Conservation (phyloP, 2,888 invertebrate species). For the Lithophane leautieri region DNA sequence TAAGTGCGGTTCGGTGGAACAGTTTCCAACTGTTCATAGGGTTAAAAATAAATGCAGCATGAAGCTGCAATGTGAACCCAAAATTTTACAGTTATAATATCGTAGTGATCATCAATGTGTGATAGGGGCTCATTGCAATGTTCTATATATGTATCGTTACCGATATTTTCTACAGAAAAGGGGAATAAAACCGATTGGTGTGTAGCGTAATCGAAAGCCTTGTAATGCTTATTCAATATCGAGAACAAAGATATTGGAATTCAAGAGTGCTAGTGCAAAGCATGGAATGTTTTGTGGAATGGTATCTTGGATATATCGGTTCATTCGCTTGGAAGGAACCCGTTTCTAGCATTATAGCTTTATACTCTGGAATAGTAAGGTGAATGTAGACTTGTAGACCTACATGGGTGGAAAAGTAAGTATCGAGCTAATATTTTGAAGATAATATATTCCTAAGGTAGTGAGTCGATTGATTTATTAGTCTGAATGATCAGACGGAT, state of each 20-base stretch:
- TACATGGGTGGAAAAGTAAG: not conserved
- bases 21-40: not conserved
- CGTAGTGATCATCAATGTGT: not conserved
- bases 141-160: constrained; percentile 7
- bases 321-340: constrained; percentile 24
- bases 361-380: not conserved
- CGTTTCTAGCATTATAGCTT: not conserved
- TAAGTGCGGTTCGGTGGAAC: too few relatives aligned
- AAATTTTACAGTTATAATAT: not conserved
- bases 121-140: not conserved
- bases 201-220: constrained; percentile 18
- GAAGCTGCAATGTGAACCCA: not conserved
- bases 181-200: constrained; percentile 39
- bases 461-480: constrained; percentile 6
- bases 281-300: constrained; percentile 31
- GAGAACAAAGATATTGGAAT: constrained; percentile 43
- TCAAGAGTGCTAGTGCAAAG: constrained; percentile 4
- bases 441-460: constrained; percentile 4
- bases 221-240: constrained; percentile 56
- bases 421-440: constrained; percentile 1
- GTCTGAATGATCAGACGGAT: not conserved
- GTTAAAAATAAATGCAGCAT: not conserved
- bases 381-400: not conserved
- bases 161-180: not conserved
- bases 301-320: constrained; percentile 26